phyloP scores from a whole-genome alignment of 2,113 vertebrate species.

The Tringa solitaria region DNA sequence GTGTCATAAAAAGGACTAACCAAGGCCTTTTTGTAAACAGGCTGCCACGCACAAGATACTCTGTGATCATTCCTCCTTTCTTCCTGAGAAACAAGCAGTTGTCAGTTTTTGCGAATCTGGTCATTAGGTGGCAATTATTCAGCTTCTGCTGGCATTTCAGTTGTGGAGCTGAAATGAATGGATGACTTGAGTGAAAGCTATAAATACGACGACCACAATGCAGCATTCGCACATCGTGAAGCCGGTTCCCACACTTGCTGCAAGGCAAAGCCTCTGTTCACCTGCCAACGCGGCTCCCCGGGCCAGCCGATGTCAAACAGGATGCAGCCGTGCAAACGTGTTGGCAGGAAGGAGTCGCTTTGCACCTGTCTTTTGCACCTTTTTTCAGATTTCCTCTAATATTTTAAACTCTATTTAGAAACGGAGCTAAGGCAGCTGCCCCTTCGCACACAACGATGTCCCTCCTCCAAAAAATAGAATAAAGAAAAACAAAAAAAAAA shows the following conservation, averaged over 20 bases:
- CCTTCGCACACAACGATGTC: not conserved
- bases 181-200: not conserved
- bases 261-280: slow-evolving; percentile 22
- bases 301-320: not conserved
- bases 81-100: not conserved
- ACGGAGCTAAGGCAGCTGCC: not conserved
- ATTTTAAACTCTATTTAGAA: slow-evolving; percentile 23
- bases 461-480: not conserved
- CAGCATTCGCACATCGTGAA: not conserved
- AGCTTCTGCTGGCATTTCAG: not conserved
- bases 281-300: not conserved
- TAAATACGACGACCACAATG: not conserved
- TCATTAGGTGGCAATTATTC: slow-evolving; percentile 18
- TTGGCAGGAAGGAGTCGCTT: slow-evolving; percentile 5
- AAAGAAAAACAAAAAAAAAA: not conserved
- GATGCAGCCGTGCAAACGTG: not conserved
- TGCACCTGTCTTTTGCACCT: slow-evolving; percentile 18
- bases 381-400: slow-evolving; percentile 40
- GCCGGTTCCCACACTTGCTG: not conserved
- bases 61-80: not conserved
- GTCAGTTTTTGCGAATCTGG: not conserved
- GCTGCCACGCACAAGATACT: not conserved
- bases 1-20: not conserved
- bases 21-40: not conserved
- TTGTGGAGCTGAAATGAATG: not conserved